Percentiles rank a stretch among this genome's conserved stretches.
phyloP scores from a whole-genome alignment of 2,888 invertebrate genomes.

The Lapara coniferarum region DNA sequence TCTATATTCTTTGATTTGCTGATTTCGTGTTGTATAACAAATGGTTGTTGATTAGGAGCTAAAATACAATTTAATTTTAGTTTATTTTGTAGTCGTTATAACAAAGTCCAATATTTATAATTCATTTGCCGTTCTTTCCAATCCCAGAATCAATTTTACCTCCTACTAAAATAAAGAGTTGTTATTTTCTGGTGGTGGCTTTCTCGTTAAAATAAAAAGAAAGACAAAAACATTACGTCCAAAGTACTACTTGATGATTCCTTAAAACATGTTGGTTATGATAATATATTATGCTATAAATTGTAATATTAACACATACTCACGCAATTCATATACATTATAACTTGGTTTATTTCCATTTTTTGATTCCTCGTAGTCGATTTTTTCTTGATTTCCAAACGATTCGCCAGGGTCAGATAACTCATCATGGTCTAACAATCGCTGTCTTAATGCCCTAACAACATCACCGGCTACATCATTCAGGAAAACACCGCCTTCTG shows the following conservation, averaged over 20 bases:
- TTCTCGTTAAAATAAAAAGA: no score
- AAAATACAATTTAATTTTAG: conserved; percentile 24
- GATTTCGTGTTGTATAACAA: neutral
- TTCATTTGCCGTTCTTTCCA: neutral
- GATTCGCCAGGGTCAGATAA: neutral
- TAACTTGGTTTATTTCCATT: conserved; percentile 38
- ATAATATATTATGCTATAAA: neutral
- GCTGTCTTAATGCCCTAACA: conserved; percentile 22
- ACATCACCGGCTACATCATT: neutral
- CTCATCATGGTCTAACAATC: conserved; percentile 22
- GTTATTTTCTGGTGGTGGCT: no score
- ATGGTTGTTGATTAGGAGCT: conserved; percentile 26
- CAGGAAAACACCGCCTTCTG: conserved; percentile 4
- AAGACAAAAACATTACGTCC: no score
- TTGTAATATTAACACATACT: conserved; percentile 42
- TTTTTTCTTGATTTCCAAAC: neutral
- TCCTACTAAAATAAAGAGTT: no score
- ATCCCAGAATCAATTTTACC: no score
- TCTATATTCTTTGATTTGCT: conserved; percentile 33
- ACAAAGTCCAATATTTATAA: neutral
- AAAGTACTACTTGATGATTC: no score
- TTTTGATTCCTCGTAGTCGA: neutral
- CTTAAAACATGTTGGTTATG: no score
- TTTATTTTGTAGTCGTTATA: neutral
- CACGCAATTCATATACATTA: conserved; percentile 63